Conservation (phyloP, 2,113 vertebrate species). For the Bujurquina vittata region DNA sequence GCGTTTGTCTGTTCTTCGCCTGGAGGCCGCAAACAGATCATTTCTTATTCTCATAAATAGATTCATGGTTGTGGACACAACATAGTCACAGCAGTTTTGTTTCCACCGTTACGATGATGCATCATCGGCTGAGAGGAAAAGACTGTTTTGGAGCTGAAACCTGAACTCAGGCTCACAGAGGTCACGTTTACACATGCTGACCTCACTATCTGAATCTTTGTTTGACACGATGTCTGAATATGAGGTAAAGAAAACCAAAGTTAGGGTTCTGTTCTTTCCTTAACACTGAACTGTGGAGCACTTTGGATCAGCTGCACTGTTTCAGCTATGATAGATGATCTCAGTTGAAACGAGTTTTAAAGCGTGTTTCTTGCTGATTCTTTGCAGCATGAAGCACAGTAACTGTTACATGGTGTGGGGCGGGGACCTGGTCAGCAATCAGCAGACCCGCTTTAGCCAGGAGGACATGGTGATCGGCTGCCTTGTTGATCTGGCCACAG, state of each 20-base stretch:
- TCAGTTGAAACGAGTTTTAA: background rate
- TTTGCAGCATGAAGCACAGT: conserved; percentile 89
- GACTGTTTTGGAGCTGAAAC: background rate
- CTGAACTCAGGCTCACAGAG: background rate
- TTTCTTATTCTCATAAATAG: background rate
- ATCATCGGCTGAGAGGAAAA: background rate
- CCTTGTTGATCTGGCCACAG: conserved; percentile 91
- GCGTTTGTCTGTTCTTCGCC: too few relatives aligned
- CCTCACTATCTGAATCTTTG: background rate
- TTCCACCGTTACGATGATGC: too few relatives aligned
- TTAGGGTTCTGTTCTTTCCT: too few relatives aligned
- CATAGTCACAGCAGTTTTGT: background rate
- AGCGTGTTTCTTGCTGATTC: background rate
- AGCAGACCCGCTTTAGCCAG: conserved; percentile 90
- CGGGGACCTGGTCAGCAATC: conserved; percentile 87
- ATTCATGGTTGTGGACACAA: background rate
- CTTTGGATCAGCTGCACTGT: background rate
- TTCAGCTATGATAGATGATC: fast-evolving
- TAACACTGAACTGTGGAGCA: background rate
- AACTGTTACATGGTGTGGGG: conserved; percentile 98
- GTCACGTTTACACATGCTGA: background rate
- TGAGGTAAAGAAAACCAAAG: too few relatives aligned
- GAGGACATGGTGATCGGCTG: conserved; percentile 93
- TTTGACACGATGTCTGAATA: too few relatives aligned
- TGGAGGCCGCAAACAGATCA: background rate